Conservation (phyloP, 64 coral and sea anemone species). For the Porites australiensis region DNA sequence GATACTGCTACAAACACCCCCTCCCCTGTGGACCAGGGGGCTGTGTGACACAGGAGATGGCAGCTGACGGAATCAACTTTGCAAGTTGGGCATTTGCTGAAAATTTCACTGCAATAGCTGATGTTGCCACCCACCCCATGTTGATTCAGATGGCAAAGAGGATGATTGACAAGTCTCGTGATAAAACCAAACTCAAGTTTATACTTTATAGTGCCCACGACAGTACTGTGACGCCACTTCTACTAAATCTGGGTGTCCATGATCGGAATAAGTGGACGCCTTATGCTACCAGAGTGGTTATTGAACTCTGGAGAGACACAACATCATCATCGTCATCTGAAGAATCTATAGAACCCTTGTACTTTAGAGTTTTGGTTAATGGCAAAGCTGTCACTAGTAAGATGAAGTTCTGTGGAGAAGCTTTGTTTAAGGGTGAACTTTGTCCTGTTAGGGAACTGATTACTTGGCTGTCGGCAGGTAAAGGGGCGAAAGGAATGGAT, state of each 20-base stretch:
- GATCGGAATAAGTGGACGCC: slow-evolving; percentile 50
- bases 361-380: slow-evolving; percentile 79
- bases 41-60: slow-evolving; percentile 66
- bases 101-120: slow-evolving; percentile 74
- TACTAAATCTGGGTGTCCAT: slow-evolving; percentile 76
- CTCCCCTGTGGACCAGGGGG: slow-evolving; percentile 78
- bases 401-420: slow-evolving; percentile 72
- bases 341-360: slow-evolving; percentile 3
- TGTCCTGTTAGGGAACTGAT: slow-evolving; percentile 74
- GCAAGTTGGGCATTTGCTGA: slow-evolving; percentile 41
- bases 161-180: slow-evolving; percentile 57
- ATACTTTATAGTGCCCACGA: slow-evolving; percentile 74
- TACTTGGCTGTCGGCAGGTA: slow-evolving; percentile 21
- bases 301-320: slow-evolving; percentile 79
- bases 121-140: slow-evolving; percentile 32
- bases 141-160: slow-evolving; percentile 63
- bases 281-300: slow-evolving; percentile 77
- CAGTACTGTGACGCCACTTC: slow-evolving; percentile 60
- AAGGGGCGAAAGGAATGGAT: slow-evolving; percentile 1
- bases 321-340: background rate
- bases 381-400: slow-evolving; percentile 70
- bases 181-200: slow-evolving; percentile 67
- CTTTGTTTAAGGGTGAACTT: slow-evolving; percentile 62
- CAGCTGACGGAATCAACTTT: slow-evolving; percentile 12
- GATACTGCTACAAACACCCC: slow-evolving; percentile 66